Evolutionary conservation across 1,140 invertebrate genomes (phyloP), one percentile per base, ranked within the genome.

Genomic region (Thrips palmi): DNA sequence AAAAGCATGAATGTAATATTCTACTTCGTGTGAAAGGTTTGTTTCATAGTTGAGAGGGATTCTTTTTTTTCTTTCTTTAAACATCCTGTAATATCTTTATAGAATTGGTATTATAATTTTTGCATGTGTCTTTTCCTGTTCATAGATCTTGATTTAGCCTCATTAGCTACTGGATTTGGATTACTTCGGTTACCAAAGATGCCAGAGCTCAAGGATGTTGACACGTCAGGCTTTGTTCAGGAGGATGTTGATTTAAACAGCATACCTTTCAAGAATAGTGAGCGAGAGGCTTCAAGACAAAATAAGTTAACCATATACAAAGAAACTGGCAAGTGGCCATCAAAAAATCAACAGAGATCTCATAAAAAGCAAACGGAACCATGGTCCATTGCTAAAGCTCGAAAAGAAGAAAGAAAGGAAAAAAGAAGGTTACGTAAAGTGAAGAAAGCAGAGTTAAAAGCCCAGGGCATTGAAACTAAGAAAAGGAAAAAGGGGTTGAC

Each of bases 1-100:
- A 70, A 4, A 97, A 97, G 60, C 91, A 98, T 57, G 93, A 97
- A 57, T 97, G 91, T 52, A 80, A 73, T 51, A 64, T 94, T 28
- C 74, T 98, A 41, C 68, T 97, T 32, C 65, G 74, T 50, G 55
- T 89, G 3, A 92, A 93, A 8, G 32, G 14, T 22, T n/a, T 30
- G 21, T 30, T 40, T 34, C 21, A 35, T 25, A 11, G 19, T 6
- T 25, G 15, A 12, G 10, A 25, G 21, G 23, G 21, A 37, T 23
- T 39, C 6, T 41, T 32, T 35, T 30, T 28, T 31, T 35, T 18
- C 33, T 38, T 38, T 35, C 21, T 45, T 2, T 20, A 25, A 25
- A 19, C 33, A 14, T 33, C 27, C 5, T 12, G 12, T 32, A 23
- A 38, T 33, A 33, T 33, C 21, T 23, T 37, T 37, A 21, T 25